Percentiles rank a stretch among this genome's conserved stretches.
Conservation (phyloP, 2,113 vertebrate genomes). For the Hepsetus odoe region DNA sequence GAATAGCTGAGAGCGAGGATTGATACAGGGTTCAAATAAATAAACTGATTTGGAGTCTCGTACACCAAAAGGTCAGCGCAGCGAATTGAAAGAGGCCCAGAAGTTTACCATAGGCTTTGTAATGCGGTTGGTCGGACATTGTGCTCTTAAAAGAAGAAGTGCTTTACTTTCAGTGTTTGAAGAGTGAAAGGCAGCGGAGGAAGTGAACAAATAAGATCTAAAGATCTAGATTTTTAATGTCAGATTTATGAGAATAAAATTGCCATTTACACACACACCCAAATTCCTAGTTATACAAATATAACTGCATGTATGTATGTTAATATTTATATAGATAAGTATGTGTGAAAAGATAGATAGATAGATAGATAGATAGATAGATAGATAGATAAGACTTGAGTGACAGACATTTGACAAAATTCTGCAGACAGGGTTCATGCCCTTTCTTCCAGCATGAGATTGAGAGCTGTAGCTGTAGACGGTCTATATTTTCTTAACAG, state of each 20-base stretch:
- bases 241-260: not conserved
- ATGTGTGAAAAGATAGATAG: no score
- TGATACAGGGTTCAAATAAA: conserved; percentile 57
- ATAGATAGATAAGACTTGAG: no score
- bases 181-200: conserved; percentile 23
- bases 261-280: not conserved
- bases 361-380: no score
- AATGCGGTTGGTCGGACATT: conserved; percentile 54
- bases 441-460: conserved; percentile 45
- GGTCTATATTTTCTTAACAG: conserved; percentile 58
- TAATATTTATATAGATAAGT: no score
- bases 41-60: conserved; percentile 43
- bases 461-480: conserved; percentile 49
- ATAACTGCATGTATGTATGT: no score
- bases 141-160: conserved; percentile 46
- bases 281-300: no score
- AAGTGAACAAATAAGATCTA: conserved; percentile 40
- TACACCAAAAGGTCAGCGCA: conserved; percentile 50
- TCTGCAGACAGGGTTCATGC: no score
- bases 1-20: conserved; percentile 48
- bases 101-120: conserved; percentile 49
- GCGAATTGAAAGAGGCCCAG: conserved; percentile 48
- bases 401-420: no score
- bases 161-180: conserved; percentile 38
- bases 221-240: not conserved